Conservation (phyloP, 2,888 invertebrate genomes). For the Tribolium freemani region DNA sequence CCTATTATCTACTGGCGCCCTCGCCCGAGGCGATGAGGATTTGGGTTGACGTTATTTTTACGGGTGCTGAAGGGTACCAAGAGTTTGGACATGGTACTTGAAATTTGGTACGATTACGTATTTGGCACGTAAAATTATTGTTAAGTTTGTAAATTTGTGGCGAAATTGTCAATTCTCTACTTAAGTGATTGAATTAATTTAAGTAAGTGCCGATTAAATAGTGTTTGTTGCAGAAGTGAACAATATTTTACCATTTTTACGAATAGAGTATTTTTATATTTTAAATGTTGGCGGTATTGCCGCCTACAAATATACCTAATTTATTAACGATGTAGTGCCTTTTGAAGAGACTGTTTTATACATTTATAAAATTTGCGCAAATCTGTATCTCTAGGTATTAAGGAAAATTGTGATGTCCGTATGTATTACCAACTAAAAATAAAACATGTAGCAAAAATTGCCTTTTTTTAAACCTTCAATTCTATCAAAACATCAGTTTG, state of each 20-base stretch:
- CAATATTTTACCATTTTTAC: background rate
- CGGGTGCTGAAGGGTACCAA: constrained; percentile 91
- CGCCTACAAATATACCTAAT: background rate
- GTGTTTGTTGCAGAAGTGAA: background rate
- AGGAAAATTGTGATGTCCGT: constrained; percentile 13
- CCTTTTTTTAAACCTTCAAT: background rate
- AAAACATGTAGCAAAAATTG: background rate
- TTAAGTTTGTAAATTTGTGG: background rate
- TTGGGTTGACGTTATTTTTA: constrained; percentile 97
- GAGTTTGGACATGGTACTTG: constrained; percentile 73
- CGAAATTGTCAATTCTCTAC: background rate
- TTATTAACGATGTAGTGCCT: constrained; percentile 16
- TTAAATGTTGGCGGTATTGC: background rate
- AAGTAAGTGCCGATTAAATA: background rate
- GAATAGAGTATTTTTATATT: background rate
- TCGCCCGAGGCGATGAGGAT: constrained; percentile 95
- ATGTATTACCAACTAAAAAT: constrained; percentile 19
- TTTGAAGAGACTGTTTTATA: constrained; percentile 38
- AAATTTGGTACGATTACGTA: background rate
- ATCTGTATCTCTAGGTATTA: constrained; percentile 9
- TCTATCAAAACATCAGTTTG: background rate
- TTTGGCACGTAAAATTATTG: background rate
- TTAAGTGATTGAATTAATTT: background rate
- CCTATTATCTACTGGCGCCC: constrained; percentile 93
- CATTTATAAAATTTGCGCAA: constrained; percentile 30